Base-by-base conservation (phyloP, 2,888 invertebrate species). In the Agonopterix subpropinquella region DNA sequence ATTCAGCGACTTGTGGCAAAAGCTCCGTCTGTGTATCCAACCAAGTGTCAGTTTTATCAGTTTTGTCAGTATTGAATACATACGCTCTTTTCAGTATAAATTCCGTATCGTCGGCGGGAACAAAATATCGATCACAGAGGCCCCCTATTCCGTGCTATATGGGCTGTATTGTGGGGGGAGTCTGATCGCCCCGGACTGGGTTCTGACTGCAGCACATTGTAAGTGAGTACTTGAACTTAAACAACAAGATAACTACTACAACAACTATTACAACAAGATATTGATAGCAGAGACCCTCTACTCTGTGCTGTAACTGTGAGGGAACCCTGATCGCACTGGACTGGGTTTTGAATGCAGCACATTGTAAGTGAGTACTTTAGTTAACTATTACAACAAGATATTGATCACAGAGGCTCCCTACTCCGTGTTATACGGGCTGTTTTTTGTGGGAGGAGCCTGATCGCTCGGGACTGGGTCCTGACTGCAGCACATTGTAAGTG, bases 401-500 rank as follows among this genome's bases (percentile, higher is more conserved):
- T 28, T 7, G 5, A 28, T 28, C 7, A 28, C 28, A 28, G 28
- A 28, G 5, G 28, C 28, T 7, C 28, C 28, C 28, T 28, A 28
- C 28, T 76, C 81, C 36, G 79, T 86, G 1, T 49, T 84, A 36
- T 84, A 77, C 59, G 87, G 87, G 0, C n/a, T n/a, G n/a, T n/a
- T n/a, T n/a, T n/a, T n/a, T n/a, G 87, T 28, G 86, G 86, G 0
- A 87, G 84, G 0, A 61, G 65, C 2, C 67, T 86, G 7, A 74
- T 87, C 1, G 71, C 86, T 0, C 85, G 87, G 0, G 69, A 77
- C 1, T 87, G 87, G 87, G 80, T 82, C 1, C 50, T 87, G 45
- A 87, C 87, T 0, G 86, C 85, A 0, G 87, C 85, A 1, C 86
- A 87, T 59, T 87, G 87, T 67, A 79, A 61, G 87, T 87, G 57